Evolutionary conservation across 2,113 vertebrate species (phyloP), one percentile per base, ranked within the genome.

Genomic region (Shinisaurus crocodilurus): DNA sequence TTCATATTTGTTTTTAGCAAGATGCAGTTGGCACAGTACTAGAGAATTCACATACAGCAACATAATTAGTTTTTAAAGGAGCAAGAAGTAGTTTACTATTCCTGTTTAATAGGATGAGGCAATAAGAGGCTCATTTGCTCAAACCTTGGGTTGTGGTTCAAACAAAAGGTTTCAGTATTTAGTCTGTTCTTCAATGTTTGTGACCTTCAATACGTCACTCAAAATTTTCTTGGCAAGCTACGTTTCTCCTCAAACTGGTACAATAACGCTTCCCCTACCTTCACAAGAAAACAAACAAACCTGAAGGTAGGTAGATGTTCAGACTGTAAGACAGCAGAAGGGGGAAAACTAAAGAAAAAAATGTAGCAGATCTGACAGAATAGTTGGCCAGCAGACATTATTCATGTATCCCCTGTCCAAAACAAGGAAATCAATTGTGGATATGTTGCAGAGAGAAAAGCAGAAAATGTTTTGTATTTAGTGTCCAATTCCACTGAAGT

Each of bases 191-290:
- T 25, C 1, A 0, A 0, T 32, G 76, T 57, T 84, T 65, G 10
- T 50, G 76, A 20, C 1, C 57, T 74, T 60, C 23, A 54, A 1
- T 16, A 2, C 65, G 1, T 5, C 0, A 0, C 6, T 69, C 32
- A 40, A 43, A 10, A 6, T 16, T 18, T 60, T 83, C 10, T 34
- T 83, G 16, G 27, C 25, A 20, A 27, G 15, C 8, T 45, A 43
- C 37, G 34, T 37, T 75, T 83, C 8, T 40, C 0, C 77, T 43
- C 25, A 70, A 43, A 54, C 37, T 60, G 25, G n/a, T 54, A 60
- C 13, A 34, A 37, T 54, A 40, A 76, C 29, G 34, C 34, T 80
- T 69, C 10, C 8, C 5, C 45, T 57, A 37, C 34, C 23, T 57
- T 67, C 43, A 77, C 3, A 34, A 29, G 27, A 40, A 10, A 88